Evolutionary conservation across 2,888 invertebrate genomes (phyloP).

Genomic region (Argyra leucocephala): DNA sequence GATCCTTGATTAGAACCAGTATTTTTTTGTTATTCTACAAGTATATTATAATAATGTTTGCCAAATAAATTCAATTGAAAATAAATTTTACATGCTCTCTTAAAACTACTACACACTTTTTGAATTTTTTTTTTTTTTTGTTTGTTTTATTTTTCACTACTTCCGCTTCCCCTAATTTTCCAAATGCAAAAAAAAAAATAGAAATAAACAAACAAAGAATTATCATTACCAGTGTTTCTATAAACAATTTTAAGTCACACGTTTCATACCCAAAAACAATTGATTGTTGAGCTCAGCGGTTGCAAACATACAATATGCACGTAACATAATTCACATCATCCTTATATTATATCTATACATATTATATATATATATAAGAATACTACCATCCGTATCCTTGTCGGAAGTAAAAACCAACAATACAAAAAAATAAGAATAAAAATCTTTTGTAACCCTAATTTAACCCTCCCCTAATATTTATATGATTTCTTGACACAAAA

Average conservation of each 20-base stretch:
- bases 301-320: neutral
- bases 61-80: too few species aligned
- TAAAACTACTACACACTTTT: neutral
- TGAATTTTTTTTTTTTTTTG: neutral
- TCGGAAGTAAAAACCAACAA: conserved; percentile 3
- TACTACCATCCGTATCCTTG: neutral
- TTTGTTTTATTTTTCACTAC: neutral
- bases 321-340: conserved; percentile 1
- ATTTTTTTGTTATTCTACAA: too few species aligned
- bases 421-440: neutral
- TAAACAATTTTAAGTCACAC: too few species aligned
- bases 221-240: too few species aligned
- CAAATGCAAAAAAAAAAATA: too few species aligned
- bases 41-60: too few species aligned
- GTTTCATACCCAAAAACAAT: neutral
- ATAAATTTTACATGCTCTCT: neutral
- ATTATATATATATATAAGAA: too few species aligned
- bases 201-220: too few species aligned
- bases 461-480: neutral
- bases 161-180: neutral
- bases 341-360: too few species aligned
- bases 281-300: neutral
- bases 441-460: neutral
- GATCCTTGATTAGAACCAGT: too few species aligned
- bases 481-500: neutral